Base-by-base conservation (phyloP, 2,888 invertebrate species). In the Electrophaes corylata region DNA sequence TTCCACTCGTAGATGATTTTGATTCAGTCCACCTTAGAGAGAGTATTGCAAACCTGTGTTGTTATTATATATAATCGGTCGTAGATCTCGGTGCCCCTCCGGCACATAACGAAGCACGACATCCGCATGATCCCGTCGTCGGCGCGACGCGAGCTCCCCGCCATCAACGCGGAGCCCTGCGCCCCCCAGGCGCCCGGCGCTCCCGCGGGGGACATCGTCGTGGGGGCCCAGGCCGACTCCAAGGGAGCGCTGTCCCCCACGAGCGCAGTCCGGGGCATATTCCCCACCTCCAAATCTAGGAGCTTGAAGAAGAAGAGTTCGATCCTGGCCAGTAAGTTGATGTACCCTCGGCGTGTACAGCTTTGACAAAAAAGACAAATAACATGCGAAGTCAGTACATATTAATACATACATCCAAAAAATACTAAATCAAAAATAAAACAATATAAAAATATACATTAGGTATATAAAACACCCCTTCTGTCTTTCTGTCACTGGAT, bases 251-350 rank as follows among this genome's bases (percentile, higher is more conserved):
- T 76, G 19, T 93, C 93, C 0, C 92, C 93, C 77, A 45, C 91
- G 60, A 88, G 92, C 43, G 89, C 91, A 23, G 92, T 92, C 1
- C 78, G 93, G n/a, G 93, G 92, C 16, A 92, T 94, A 64, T 93
- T 94, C 71, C 92, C 93, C 20, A 83, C 92, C 0, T 90, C 91
- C 59, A 94, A 95, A 75, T 93, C 92, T 0, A 84, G 94, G 61
- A 93, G 93, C n/a, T 81, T 93, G 37, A 95, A 95, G 75, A 96
- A 96, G 86, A 95, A 95, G 75, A 96, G 95, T 76, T 94, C 94
- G 19, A 91, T 96, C 29, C 86, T 96, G 29, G 94, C 95, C 35
- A 96, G 95, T 95, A 76, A 93, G 94, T 54, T n/a, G 1, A 12
- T 4, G n/a, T 12, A n/a, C 5, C 68, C 61, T 67, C 81, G 57